Evolutionary conservation across 1,140 invertebrate genomes (phyloP), one percentile per base, ranked within the genome.

Genomic region (Diorhabda elongata): DNA sequence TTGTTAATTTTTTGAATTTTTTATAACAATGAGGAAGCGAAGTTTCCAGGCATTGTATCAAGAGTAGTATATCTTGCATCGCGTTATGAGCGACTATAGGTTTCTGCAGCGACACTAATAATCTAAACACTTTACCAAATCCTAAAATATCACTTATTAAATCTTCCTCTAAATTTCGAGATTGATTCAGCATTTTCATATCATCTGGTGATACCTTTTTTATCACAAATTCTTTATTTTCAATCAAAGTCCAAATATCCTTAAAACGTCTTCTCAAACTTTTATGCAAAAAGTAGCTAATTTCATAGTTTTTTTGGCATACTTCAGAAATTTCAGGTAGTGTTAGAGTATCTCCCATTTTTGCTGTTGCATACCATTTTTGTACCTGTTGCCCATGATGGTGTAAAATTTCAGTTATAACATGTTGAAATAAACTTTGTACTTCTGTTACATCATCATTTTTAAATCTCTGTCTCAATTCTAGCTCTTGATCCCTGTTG

Each of bases 11-110:
- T 79, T 92, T 93, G 75, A 92, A 94, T 44, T 79, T 74, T 3
- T 71, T 76, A 80, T 91, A 92, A 43, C 80, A 85, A n/a, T 81
- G 84, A 73, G 92, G 92, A 42, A 93, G 79, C 2, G 87, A 83
- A 59, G 84, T 84, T 72, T 89, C 86, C 79, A 93, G 93, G 73
- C 91, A 89, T 73, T 89, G 87, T 76, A 89, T 87, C 59, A 92
- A 80, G 58, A 92, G 84, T 71, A 93, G 80, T 3, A 91, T 76
- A 81, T 94, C 92, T 66, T 89, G 76, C 52, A 91, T 83, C 47
- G 87, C 76, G 81, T 94, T 94, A 79, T 94, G 92, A 0, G 90
- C 91, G 47, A 93, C 80, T 45, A 94, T 83, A 41, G 90, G 90
- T 82, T 91, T 91, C 70, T 88, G 85, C 9, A 83, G 75, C 3